Evolutionary conservation across 2,888 invertebrate genomes (phyloP).

Genomic region (Fissipunctia ypsillon): DNA sequence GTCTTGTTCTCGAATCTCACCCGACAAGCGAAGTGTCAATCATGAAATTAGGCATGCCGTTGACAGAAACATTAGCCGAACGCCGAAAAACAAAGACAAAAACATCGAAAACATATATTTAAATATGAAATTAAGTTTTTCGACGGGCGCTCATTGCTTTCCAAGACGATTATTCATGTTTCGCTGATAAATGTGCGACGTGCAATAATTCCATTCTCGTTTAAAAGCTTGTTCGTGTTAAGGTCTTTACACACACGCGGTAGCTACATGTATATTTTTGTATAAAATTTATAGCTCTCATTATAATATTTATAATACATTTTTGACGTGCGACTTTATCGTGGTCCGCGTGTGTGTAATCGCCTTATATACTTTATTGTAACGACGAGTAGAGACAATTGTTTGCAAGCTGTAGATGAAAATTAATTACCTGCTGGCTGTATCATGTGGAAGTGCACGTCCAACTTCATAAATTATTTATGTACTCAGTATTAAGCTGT

Average conservation of each 20-base stretch:
- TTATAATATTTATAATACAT: constrained; percentile 78
- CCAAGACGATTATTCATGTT: constrained; percentile 86
- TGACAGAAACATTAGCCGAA: constrained; percentile 69
- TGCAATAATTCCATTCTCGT: constrained; percentile 88
- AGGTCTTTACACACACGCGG: constrained; percentile 77
- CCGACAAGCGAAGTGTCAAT: constrained; percentile 67
- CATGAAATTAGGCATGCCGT: constrained; percentile 66
- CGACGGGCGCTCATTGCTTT: constrained; percentile 85
- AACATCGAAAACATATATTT: constrained; percentile 84
- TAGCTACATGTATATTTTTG: constrained; percentile 75
- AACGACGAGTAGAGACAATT: constrained; percentile 60
- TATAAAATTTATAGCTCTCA: constrained; percentile 80
- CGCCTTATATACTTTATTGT: constrained; percentile 69
- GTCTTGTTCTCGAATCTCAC: constrained; percentile 39
- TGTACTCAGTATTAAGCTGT: constrained; percentile 52
- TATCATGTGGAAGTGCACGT: constrained; percentile 22
- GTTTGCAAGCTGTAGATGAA: constrained; percentile 68
- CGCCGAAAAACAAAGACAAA: constrained; percentile 69
- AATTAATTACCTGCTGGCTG: constrained; percentile 56
- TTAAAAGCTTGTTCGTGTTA: constrained; percentile 83
- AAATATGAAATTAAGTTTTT: constrained; percentile 89
- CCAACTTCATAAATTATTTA: constrained; percentile 54
- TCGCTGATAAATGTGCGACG: constrained; percentile 87
- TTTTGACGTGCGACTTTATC: constrained; percentile 71
- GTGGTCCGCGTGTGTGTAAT: constrained; percentile 72